Percentiles rank a stretch among this genome's conserved stretches.
phyloP scores from a whole-genome alignment of 2,888 invertebrate species.

The Tetheella fluctuosa region DNA sequence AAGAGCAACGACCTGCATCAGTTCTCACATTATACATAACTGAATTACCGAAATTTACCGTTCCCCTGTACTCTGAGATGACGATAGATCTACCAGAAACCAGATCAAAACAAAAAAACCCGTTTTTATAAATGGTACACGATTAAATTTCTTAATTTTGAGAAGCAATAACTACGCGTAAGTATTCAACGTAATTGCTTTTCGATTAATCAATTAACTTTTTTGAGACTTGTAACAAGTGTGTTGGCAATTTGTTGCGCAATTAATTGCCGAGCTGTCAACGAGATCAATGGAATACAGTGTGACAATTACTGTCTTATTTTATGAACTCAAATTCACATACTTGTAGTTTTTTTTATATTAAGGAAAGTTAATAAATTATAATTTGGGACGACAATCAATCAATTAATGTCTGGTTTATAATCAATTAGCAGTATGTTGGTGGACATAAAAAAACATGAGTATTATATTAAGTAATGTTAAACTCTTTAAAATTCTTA shows the following conservation, averaged over 20 bases:
- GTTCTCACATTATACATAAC: conserved; percentile 32
- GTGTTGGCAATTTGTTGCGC: background rate
- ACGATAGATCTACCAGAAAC: conserved; percentile 16
- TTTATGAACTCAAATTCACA: background rate
- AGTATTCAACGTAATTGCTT: background rate
- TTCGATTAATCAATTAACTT: background rate
- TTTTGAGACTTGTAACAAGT: background rate
- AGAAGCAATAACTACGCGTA: conserved; percentile 5
- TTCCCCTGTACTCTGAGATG: conserved; percentile 23
- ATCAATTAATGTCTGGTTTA: too few species aligned
- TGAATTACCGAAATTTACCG: conserved; percentile 30
- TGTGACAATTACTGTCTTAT: background rate
- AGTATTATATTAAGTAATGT: too few species aligned
- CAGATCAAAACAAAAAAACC: background rate
- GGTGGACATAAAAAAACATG: too few species aligned
- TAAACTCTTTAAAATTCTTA: too few species aligned
- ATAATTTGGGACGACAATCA: too few species aligned
- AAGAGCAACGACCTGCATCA: conserved; percentile 7
- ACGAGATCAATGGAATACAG: background rate
- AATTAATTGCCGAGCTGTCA: background rate
- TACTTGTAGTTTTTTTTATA: too few species aligned
- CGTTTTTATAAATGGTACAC: background rate
- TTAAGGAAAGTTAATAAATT: too few species aligned
- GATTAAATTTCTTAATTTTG: conserved; percentile 8
- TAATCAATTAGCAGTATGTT: too few species aligned